Percentiles rank a stretch among this genome's conserved stretches.
These are phyloP conservation scores for Myripristis jacobus DNA, from an alignment of 2,797 vertebrate genomes.

Conservation along the genomic window DNA sequence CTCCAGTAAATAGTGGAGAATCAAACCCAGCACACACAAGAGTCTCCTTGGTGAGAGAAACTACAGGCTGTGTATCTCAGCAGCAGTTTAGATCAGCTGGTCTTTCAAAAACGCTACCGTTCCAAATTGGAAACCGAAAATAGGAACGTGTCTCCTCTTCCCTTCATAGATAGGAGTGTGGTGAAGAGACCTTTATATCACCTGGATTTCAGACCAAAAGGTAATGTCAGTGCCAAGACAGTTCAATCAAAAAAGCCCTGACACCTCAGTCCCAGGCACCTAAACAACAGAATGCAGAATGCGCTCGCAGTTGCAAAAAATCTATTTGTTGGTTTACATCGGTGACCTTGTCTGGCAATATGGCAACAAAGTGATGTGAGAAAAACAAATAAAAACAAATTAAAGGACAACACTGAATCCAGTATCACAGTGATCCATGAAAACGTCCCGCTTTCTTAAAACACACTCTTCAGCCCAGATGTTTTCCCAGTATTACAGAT, in stretches of 20 bases:
- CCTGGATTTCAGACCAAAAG: neutral
- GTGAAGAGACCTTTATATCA: neutral
- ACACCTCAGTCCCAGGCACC: too few species aligned
- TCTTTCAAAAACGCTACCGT: too few species aligned
- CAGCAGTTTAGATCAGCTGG: too few species aligned
- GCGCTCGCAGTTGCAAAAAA: neutral
- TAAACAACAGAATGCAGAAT: neutral
- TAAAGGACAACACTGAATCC: neutral
- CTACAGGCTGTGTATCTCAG: too few species aligned
- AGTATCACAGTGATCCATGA: neutral
- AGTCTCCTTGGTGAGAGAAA: neutral
- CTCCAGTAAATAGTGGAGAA: neutral
- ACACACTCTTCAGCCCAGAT: neutral
- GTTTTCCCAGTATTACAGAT: neutral
- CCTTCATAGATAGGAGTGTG: neutral
- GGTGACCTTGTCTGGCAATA: neutral
- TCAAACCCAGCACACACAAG: neutral
- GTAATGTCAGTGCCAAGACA: too few species aligned
- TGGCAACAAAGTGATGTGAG: neutral
- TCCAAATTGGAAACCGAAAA: too few species aligned
- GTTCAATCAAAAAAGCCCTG: too few species aligned
- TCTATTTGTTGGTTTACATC: too few species aligned
- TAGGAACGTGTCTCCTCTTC: neutral
- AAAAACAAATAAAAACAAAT: neutral
- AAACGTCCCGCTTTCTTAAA: neutral